Evolutionary conservation across 2,797 vertebrate genomes (phyloP).

Genomic region (Platyrinchus mystaceus): DNA sequence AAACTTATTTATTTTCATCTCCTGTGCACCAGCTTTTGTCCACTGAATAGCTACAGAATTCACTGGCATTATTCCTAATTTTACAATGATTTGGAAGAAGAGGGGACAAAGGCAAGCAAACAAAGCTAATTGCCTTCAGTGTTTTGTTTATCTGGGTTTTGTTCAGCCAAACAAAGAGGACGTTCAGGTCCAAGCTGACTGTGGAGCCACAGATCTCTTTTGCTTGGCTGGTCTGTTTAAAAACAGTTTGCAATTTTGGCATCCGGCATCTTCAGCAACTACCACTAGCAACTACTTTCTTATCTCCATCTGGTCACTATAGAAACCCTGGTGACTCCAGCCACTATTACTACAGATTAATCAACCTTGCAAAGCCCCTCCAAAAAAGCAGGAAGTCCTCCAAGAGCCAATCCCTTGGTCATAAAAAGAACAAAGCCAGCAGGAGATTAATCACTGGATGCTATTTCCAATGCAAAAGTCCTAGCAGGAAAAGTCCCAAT

Average conservation of each 20-base stretch:
- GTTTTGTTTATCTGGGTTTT: conserved; percentile 51
- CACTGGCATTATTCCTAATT: conserved; percentile 59
- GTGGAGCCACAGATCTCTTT: conserved; percentile 23
- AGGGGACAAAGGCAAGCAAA: conserved; percentile 59
- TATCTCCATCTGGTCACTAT: conserved; percentile 47
- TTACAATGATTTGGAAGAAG: conserved; percentile 51
- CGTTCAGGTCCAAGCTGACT: conserved; percentile 44
- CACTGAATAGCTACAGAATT: conserved; percentile 33
- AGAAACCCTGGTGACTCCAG: conserved; percentile 38
- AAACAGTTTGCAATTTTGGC: conserved; percentile 37
- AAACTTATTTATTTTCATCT: conserved; percentile 17
- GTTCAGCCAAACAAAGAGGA: conserved; percentile 52
- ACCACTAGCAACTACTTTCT: not conserved
- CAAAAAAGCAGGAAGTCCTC: conserved; percentile 33
- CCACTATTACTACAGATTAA: conserved; percentile 30
- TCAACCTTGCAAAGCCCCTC: conserved; percentile 27
- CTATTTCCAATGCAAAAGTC: conserved; percentile 57
- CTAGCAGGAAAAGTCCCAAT: not conserved
- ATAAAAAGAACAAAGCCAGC: conserved; percentile 53
- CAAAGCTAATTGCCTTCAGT: conserved; percentile 54
- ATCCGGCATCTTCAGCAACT: not conserved
- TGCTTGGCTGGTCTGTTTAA: not conserved
- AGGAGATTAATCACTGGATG: conserved; percentile 58
- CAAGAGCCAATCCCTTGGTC: conserved; percentile 2
- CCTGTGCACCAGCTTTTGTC: conserved; percentile 28